A percentile compares a stretch with the other conserved stretches of the same genome.
Conservation (phyloP, 2,888 invertebrate species). For the Lymantria monacha region DNA sequence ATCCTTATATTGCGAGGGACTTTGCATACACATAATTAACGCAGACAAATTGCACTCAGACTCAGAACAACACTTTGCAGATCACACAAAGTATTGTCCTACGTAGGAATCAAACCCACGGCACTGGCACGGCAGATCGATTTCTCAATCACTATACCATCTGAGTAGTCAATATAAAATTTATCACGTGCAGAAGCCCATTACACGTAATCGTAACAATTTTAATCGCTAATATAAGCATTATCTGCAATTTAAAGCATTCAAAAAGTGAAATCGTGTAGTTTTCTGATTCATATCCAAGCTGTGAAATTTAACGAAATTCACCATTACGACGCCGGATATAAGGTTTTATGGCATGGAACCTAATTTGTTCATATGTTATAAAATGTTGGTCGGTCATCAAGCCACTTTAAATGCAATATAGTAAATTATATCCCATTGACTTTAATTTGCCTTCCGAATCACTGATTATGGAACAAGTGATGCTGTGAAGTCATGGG, state of each 20-base stretch:
- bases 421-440: not conserved
- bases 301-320: slow-evolving; percentile 15
- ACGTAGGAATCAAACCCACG: too few relatives aligned
- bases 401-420: not conserved
- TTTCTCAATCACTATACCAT: too few relatives aligned
- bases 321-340: slow-evolving; percentile 29
- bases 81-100: too few relatives aligned
- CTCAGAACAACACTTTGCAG: too few relatives aligned
- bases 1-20: too few relatives aligned
- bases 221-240: not conserved
- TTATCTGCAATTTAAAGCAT: not conserved
- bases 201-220: not conserved
- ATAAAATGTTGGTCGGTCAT: not conserved
- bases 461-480: too few relatives aligned
- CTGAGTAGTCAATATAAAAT: too few relatives aligned
- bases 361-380: not conserved
- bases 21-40: too few relatives aligned
- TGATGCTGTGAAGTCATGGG: not conserved
- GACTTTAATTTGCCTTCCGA: not conserved
- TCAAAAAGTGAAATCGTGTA: slow-evolving; percentile 18
- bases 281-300: slow-evolving; percentile 18
- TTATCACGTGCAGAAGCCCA: not conserved
- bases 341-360: slow-evolving; percentile 11
- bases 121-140: too few relatives aligned
- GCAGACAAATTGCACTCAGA: too few relatives aligned